Evolutionary conservation across 2,888 invertebrate species (phyloP).

Genomic region (Bombyx huttoni): DNA sequence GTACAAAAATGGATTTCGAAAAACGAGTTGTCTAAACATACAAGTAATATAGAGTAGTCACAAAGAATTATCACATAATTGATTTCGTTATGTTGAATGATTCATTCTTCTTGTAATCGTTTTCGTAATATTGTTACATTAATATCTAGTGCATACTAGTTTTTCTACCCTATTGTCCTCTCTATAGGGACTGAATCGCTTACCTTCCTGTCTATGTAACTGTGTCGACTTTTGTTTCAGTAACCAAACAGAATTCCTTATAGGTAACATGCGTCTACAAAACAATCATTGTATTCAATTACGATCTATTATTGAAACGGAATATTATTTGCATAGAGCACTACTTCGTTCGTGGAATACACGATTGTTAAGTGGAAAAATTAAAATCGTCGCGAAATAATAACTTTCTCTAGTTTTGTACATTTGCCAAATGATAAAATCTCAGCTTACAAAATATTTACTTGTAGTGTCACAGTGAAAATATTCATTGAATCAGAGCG

Average conservation of each 20-base stretch:
- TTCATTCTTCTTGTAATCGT: neutral
- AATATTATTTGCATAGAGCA: neutral
- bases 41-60: no score
- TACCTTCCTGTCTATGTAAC: neutral
- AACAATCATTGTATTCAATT: neutral
- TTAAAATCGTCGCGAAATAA: neutral
- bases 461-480: conserved; percentile 36
- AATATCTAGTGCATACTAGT: neutral
- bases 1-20: no score
- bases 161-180: neutral
- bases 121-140: neutral
- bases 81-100: neutral
- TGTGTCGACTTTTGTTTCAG: neutral
- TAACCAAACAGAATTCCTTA: neutral
- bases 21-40: no score
- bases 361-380: neutral
- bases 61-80: no score
- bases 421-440: conserved; percentile 24
- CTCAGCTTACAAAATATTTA: conserved; percentile 21
- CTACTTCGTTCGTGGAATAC: neutral
- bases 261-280: neutral
- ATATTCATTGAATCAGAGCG: conserved; percentile 54
- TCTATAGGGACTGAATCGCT: neutral
- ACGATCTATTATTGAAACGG: neutral
- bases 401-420: conserved; percentile 7